Evolutionary conservation across 35 echinoderm and acorn worm genomes (phyloP), one percentile per base, ranked within the genome.

Genomic region (Strongylocentrotus purpuratus): DNA sequence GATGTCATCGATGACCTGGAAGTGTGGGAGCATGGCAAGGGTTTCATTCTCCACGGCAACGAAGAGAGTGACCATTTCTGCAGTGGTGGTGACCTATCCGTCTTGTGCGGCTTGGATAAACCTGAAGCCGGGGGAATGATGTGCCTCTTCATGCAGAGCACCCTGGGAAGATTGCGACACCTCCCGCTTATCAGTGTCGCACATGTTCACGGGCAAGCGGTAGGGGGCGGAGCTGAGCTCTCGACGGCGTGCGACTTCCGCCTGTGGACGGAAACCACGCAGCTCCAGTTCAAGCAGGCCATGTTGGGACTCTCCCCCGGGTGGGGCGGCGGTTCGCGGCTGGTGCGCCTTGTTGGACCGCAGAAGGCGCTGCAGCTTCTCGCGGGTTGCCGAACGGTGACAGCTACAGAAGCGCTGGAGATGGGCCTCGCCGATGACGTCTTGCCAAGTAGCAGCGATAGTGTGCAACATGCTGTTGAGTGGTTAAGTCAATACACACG

Each of bases 91-190:
- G 98, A 99, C 46, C 2, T 99, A 11, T 45, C 92, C 4, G 55
- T 94, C 5, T 86, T 97, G 11, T 7, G 94, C 32, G 87, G 91
- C 12, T 86, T 97, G 12, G 61, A 94, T 33, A 91, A 86, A 28
- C 86, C 97, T 31, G 65, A 97, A 32, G 87, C 85, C 47, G 97
- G 97, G 14, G 95, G 59, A 5, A 94, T 96, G 95, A 99, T 99
- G 98, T 97, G 97, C 87, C 92, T 99, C 11, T 99, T 95, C 91
- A 99, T 99, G 98, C 98, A 99, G 90, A 99, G 96, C 88, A 95
- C 94, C 25, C 86, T 99, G 78, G 61, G 88, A 0, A 65, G 98
- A 45, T 86, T 99, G 45, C 97, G 96, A 88, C 96, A 95, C 9
- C 88, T 99, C 4, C 96, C 96, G 0, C 14, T 99, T 25, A 89